phyloP scores from a whole-genome alignment of 2,113 vertebrate genomes.

The Grus americana region DNA sequence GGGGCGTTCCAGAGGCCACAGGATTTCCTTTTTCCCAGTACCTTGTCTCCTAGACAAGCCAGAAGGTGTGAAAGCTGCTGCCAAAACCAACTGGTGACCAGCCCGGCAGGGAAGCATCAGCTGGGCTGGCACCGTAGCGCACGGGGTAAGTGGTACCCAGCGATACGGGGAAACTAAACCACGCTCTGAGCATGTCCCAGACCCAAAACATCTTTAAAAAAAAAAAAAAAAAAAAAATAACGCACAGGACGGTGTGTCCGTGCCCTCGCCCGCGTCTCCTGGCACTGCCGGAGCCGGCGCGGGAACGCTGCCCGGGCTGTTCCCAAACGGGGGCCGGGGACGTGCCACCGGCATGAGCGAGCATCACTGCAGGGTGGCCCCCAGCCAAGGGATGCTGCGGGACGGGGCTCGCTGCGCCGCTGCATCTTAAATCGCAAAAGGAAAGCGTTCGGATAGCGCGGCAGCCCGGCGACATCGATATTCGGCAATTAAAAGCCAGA shows the following conservation, averaged over 20 bases:
- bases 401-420: fast-evolving
- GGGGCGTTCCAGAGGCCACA: fast-evolving
- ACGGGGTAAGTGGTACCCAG: not conserved
- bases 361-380: not conserved
- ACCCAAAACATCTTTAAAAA: not conserved
- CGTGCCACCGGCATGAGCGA: not conserved
- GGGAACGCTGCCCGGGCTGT: not conserved
- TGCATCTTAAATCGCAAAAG: not conserved
- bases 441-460: not conserved
- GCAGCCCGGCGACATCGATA: fast-evolving
- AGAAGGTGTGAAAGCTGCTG: not conserved
- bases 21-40: not conserved
- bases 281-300: not conserved
- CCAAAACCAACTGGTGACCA: not conserved
- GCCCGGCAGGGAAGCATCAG: not conserved
- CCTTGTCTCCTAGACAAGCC: not conserved
- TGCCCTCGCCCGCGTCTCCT: not conserved
- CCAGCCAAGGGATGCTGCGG: not conserved
- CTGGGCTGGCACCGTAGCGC: not conserved
- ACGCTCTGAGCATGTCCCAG: not conserved
- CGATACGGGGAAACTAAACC: fast-evolving
- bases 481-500: not conserved
- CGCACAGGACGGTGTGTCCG: fast-evolving
- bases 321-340: not conserved
- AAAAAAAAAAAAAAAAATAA: not conserved